A percentile compares a stretch with the other conserved stretches of the same genome.
These are phyloP conservation scores for Rhynchonycteris naso DNA, from an alignment of 2,797 vertebrate species.

Conservation along the genomic window DNA sequence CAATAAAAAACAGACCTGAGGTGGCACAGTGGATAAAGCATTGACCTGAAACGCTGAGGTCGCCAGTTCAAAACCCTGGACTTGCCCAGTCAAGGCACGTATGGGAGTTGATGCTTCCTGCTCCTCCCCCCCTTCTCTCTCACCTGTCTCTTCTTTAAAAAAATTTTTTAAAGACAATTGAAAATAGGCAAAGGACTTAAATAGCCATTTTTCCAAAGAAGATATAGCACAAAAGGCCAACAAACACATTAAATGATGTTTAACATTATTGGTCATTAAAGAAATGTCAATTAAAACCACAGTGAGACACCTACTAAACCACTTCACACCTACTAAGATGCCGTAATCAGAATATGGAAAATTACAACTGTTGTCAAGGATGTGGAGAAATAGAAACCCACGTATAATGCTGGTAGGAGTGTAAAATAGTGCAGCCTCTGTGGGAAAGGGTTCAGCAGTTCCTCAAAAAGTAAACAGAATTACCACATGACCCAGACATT, in stretches of 20 bases:
- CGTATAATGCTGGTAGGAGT: not conserved
- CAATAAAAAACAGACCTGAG: not conserved
- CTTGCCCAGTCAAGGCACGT: no score
- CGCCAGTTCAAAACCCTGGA: no score
- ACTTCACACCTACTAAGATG: not conserved
- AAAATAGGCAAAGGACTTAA: not conserved
- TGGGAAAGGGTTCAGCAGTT: not conserved
- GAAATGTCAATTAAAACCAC: constrained; percentile 21
- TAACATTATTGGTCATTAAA: not conserved
- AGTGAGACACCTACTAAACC: not conserved
- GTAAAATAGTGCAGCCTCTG: not conserved
- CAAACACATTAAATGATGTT: not conserved
- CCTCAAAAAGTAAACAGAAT: not conserved
- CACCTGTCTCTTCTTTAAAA: no score
- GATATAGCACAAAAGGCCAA: not conserved
- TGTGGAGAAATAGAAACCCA: not conserved
- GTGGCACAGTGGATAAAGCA: no score
- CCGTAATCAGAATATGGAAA: not conserved
- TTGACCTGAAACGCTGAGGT: no score
- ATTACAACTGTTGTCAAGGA: not conserved
- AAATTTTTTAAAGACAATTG: no score
- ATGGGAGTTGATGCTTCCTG: no score
- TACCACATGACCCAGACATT: not conserved
- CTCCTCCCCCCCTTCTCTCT: no score
- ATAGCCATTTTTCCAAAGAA: not conserved